A percentile compares a stretch with the other conserved stretches of the same genome.
Evolutionary conservation across 2,888 invertebrate genomes (phyloP).

Genomic region (Stenodema calcarata): DNA sequence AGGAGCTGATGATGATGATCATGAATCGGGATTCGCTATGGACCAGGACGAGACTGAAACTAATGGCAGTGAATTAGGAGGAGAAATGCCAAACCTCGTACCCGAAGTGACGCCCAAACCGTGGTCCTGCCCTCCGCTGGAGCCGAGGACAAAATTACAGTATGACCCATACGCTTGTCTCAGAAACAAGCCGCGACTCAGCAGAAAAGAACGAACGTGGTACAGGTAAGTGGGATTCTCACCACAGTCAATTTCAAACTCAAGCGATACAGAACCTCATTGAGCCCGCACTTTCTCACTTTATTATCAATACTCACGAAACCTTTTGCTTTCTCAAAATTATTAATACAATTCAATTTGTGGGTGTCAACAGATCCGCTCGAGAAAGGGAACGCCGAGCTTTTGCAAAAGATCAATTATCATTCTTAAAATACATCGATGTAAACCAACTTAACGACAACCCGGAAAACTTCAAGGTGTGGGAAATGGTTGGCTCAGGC

Average conservation of each 20-base stretch:
- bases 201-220: not conserved
- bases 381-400: not conserved
- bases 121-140: not conserved
- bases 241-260: no score
- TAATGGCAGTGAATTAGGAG: not conserved
- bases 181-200: not conserved
- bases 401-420: not conserved
- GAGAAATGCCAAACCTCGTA: not conserved
- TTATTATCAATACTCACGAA: no score
- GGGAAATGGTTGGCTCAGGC: slow-evolving; percentile 13
- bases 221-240: not conserved
- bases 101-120: not conserved
- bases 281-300: no score
- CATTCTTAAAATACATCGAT: slow-evolving; percentile 27
- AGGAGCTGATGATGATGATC: not conserved
- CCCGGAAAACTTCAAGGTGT: slow-evolving; percentile 6
- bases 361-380: not conserved
- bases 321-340: no score
- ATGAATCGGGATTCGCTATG: not conserved
- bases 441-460: not conserved
- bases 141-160: not conserved
- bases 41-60: not conserved
- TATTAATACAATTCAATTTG: no score
- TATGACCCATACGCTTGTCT: slow-evolving; percentile 33
- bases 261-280: no score